A percentile compares a stretch with the other conserved stretches of the same genome.
Evolutionary conservation across 2,797 vertebrate species (phyloP).

Genomic region (Syndactyla subalaris): DNA sequence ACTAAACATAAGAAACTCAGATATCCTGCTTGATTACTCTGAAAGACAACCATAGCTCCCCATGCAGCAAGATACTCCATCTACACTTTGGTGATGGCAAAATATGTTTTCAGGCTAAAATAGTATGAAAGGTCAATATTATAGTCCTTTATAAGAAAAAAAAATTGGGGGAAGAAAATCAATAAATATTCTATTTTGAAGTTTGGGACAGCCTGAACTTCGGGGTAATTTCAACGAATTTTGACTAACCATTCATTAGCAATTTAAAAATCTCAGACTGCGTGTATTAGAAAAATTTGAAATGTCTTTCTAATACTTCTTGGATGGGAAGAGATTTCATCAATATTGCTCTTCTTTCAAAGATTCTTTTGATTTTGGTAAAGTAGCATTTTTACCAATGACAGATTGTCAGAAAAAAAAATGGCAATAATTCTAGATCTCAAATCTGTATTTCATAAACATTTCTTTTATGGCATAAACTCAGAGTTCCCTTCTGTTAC

Average conservation of each 20-base stretch:
- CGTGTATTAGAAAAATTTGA: not conserved
- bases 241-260: not conserved
- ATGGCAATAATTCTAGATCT: not conserved
- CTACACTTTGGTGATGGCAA: not conserved
- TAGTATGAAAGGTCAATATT: not conserved
- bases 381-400: not conserved
- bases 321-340: not conserved
- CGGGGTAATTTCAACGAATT: not conserved
- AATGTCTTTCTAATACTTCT: not conserved
- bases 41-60: not conserved
- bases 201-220: not conserved
- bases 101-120: not conserved
- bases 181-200: not conserved
- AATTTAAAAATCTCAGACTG: not conserved
- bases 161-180: fast-evolving
- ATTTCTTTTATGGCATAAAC: not conserved
- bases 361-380: not conserved
- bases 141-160: not conserved
- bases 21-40: not conserved
- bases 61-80: not conserved
- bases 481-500: not conserved
- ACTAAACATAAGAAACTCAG: not conserved
- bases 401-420: not conserved
- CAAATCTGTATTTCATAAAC: not conserved
- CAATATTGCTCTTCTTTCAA: not conserved